These are phyloP conservation scores for Lithodes maja DNA, from an alignment of 2,888 invertebrate species.

Conservation along the genomic window DNA sequence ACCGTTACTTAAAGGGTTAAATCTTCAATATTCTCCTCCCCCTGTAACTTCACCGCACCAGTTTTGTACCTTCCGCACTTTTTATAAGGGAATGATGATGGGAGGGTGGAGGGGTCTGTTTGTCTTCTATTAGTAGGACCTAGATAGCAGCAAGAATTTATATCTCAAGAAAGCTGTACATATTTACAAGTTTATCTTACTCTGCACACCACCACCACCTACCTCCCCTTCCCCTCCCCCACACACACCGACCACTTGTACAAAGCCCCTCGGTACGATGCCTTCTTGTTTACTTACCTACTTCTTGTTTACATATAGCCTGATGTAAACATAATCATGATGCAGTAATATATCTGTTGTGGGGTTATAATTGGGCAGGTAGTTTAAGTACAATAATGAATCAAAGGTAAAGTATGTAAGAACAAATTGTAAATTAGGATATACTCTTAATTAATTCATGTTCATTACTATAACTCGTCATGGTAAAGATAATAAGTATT, in stretches of 20 bases:
- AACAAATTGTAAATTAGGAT: too few relatives aligned
- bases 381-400: too few relatives aligned
- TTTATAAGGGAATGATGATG: not conserved
- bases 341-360: not conserved
- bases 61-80: slow-evolving; percentile 45
- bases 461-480: too few relatives aligned
- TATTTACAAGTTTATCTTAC: not conserved
- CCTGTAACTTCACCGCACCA: slow-evolving; percentile 25
- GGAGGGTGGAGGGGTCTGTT: slow-evolving; percentile 9
- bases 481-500: too few relatives aligned
- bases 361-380: too few relatives aligned
- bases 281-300: not conserved
- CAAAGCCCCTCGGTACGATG: not conserved
- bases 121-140: slow-evolving; percentile 27
- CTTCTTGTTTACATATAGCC: not conserved
- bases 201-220: not conserved
- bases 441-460: too few relatives aligned
- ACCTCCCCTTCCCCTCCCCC: not conserved
- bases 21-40: not conserved
- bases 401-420: too few relatives aligned
- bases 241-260: not conserved
- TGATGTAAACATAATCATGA: not conserved
- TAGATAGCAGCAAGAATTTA: slow-evolving; percentile 14
- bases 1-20: too few relatives aligned
- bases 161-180: not conserved